Conservation (phyloP, 2,888 invertebrate genomes). For the Hydraecia micacea region DNA sequence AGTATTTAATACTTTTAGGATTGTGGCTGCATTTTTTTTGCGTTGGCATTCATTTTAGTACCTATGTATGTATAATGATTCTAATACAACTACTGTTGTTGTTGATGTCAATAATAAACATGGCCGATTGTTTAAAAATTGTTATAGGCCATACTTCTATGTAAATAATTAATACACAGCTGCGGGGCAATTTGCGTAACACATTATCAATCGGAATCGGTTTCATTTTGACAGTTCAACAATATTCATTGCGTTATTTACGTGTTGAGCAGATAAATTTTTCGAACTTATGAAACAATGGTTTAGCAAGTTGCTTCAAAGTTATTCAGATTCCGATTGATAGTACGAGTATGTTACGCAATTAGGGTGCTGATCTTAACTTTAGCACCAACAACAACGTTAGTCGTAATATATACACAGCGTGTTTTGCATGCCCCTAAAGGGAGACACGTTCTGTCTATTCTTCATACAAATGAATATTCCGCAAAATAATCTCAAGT, state of each 20-base stretch:
- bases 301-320: no score
- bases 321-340: no score
- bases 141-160: neutral
- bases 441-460: constrained; percentile 10
- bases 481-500: neutral
- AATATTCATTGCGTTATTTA: no score
- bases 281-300: no score
- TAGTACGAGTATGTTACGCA: no score
- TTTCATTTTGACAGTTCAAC: no score
- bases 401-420: constrained; percentile 13
- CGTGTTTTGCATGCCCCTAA: constrained; percentile 36
- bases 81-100: constrained; percentile 34
- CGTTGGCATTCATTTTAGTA: neutral
- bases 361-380: constrained; percentile 2
- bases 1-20: constrained; percentile 7
- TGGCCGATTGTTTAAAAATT: neutral
- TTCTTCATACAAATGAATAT: constrained; percentile 33
- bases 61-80: neutral
- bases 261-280: no score
- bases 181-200: no score
- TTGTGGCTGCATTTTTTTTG: neutral
- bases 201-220: no score
- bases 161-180: neutral
- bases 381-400: constrained; percentile 32
- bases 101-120: constrained; percentile 16